A percentile compares a stretch with the other conserved stretches of the same genome.
These are phyloP conservation scores for Pseudopleuronectes americanus DNA, from an alignment of 2,797 vertebrate species.

Conservation along the genomic window DNA sequence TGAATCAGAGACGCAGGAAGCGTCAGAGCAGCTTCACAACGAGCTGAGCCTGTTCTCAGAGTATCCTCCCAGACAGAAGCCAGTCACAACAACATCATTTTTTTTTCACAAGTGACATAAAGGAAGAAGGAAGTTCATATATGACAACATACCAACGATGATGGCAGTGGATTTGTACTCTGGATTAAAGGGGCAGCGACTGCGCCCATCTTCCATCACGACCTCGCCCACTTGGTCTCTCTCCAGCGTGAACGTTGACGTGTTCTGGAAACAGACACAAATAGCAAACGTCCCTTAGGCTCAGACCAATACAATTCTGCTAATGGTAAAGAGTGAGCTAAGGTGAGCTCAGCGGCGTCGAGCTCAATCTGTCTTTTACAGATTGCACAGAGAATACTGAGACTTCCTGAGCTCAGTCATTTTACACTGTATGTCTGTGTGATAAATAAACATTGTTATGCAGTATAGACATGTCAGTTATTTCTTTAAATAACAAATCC, in stretches of 20 bases:
- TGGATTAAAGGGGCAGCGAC: constrained; percentile 93
- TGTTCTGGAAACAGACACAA: constrained; percentile 78
- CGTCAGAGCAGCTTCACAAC: constrained; percentile 35
- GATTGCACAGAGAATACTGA: background rate
- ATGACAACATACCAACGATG: constrained; percentile 87
- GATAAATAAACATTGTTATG: background rate
- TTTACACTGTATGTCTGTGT: background rate
- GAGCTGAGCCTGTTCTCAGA: constrained; percentile 17
- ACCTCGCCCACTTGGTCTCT: constrained; percentile 80
- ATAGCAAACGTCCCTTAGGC: constrained; percentile 48
- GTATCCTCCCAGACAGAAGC: constrained; percentile 4
- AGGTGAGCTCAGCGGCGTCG: constrained; percentile 27
- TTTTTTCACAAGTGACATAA: constrained; percentile 10
- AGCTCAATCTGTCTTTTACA: constrained; percentile 23
- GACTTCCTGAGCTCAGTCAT: constrained; percentile 8
- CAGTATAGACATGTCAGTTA: background rate
- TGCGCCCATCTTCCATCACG: constrained; percentile 90
- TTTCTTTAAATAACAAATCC: background rate
- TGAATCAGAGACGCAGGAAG: constrained; percentile 43
- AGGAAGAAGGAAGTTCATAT: background rate
- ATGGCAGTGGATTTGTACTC: constrained; percentile 94
- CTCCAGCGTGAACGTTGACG: constrained; percentile 87
- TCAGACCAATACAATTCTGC: constrained; percentile 47
- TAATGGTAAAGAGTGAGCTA: constrained; percentile 29
- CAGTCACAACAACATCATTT: background rate